phyloP scores from a whole-genome alignment of 2,113 vertebrate genomes.

The Hystrix cristata region DNA sequence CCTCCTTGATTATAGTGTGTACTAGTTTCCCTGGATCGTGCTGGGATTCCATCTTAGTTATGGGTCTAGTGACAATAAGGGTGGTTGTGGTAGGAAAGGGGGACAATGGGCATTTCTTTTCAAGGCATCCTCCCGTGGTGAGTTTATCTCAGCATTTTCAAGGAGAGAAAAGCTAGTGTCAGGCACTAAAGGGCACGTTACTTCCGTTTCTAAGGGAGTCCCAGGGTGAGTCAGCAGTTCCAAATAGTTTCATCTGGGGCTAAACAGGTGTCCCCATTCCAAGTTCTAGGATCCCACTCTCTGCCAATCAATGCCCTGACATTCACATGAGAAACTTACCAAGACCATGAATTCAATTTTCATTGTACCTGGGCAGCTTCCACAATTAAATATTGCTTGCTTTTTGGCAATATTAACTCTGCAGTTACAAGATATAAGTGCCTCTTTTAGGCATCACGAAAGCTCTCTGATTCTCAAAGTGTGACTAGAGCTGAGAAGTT shows the following conservation, averaged over 20 bases:
- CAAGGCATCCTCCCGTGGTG: not conserved
- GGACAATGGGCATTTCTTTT: not conserved
- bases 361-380: not conserved
- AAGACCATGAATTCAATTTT: not conserved
- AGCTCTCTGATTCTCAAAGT: conserved; percentile 40
- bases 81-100: not conserved
- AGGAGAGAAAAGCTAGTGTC: conserved; percentile 12
- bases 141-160: conserved; percentile 48
- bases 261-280: not conserved
- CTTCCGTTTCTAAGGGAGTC: conserved; percentile 1
- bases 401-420: conserved; percentile 44
- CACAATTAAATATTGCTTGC: conserved; percentile 3
- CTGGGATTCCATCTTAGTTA: not conserved
- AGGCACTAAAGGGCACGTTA: not conserved
- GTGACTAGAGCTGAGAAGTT: conserved; percentile 52
- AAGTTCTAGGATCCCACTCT: conserved; percentile 26
- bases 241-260: conserved; percentile 8
- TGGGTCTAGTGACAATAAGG: not conserved
- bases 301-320: conserved; percentile 22
- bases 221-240: conserved; percentile 23
- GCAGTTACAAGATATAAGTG: not conserved
- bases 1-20: not conserved
- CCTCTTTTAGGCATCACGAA: not conserved
- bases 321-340: conserved; percentile 29
- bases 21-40: not conserved